Evolutionary conservation across 2,888 invertebrate species (phyloP), one percentile per base, ranked within the genome.

Genomic region (Hirtodrosophila cameraria): DNA sequence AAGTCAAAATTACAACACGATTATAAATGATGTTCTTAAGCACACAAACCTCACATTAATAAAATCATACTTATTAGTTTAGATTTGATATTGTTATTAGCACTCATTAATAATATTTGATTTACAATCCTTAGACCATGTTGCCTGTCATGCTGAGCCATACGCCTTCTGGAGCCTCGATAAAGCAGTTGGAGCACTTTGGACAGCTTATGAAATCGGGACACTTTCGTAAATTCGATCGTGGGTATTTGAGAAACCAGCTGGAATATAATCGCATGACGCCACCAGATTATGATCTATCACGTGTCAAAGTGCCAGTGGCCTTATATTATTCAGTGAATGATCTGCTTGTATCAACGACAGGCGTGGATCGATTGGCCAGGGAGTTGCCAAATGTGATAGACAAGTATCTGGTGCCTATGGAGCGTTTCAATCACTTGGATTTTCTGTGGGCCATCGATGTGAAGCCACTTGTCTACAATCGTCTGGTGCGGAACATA

Each of bases 301-400:
- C 89, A 11, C 91, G 91, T 27, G 90, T 93, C 7, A 92, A 90
- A 59, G 91, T 92, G 12, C 93, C 93, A 0, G 91, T 93, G 27
- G 92, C 92, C 1, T 85, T 94, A 7, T 93, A 93, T 76, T 93
- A 92, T 75, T 92, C 92, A 5, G 90, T 90, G 2, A 93, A 93
- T 11, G 96, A 96, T 87, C 93, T 94, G 93, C 86, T 96, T 13
- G 92, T 94, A 1, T 90, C 92, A 43, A 91, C 92, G 2, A 87
- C 88, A 69, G 94, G 94, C 58, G 93, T 94, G 0, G 88, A 92
- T 31, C 89, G 90, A 12, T 83, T 94, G 43, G 91, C 92, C 28
- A 87, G 89, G 8, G 89, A 91, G 54, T 86, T 95, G 33, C 90
- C 91, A 6, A 93, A 93, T 75, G 91, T 92, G 1, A 87, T 93